Evolutionary conservation across 2,797 vertebrate species (phyloP), one percentile per base, ranked within the genome.

Genomic region (Merluccius polli): DNA sequence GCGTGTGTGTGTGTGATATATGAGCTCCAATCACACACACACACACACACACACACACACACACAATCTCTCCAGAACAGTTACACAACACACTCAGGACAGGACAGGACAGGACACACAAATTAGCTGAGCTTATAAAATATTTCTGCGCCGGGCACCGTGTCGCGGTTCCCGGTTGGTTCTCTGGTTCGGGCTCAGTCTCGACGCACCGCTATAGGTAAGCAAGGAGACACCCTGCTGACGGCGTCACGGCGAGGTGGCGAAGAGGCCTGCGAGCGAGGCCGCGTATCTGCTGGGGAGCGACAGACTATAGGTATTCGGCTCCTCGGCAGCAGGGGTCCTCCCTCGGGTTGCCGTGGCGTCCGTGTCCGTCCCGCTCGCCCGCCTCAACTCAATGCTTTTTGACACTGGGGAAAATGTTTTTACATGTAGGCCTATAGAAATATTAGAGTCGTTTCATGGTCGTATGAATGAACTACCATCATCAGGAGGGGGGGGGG

Each of bases 111-210:
- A 48, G 44, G 44, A 48, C 44, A 48, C 44, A 6, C 33, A 35
- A 65, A 16, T 29, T 65, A 29, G 2, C 24, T 80, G 72, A 65
- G 79, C 87, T 87, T 87, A 88, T 88, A 86, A 89, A 91, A 88
- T 87, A 88, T 90, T 90, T 87, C 82, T 92, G 77, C 76, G 72
- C 73, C 75, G 75, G 83, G 83, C 71, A n/a, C 75, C 78, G 83
- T 84, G 78, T 70, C 79, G 70, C 77, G 74, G 77, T 82, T 81
- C 81, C 81, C 68, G 12, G 32, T 70, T 73, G 82, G 77, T 83
- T 81, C 79, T 90, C 83, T 85, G 73, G 85, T 89, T 89, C 81
- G 12, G 88, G 78, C n/a, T n/a, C 76, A 63, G 82, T 78, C 78
- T 69, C 59, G 81, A 76, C 48, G 81, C 75, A 13, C 35, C 77